Evolutionary conservation across 2,888 invertebrate species (phyloP), one percentile per base, ranked within the genome.

Genomic region (Ichneumon xanthorius): DNA sequence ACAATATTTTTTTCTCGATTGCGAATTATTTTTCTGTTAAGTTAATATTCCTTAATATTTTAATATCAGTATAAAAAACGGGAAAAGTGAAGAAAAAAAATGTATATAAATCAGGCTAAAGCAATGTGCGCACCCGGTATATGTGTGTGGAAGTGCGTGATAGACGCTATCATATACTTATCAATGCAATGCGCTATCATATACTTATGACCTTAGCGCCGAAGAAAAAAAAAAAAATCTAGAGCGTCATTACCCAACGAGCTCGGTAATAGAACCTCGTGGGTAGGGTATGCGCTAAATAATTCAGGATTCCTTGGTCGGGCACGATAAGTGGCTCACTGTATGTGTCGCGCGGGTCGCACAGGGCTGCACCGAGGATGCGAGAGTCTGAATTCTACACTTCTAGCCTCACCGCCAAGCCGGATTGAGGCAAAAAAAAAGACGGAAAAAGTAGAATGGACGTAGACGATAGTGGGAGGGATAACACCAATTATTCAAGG

Each of bases 191-290:
- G 9, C 11, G 58, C 58, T 58, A 58, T 58, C 58, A 14, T 58
- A 26, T 58, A 58, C 58, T 58, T 58, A 58, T 58, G 26, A 14
- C 58, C 58, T 26, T 26, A 58, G 58, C 33, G 53, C 63, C 63
- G 53, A 68, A 63, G 72, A 45, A 63, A 58, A 77, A 45, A 58
- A 77, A 45, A 65, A 70, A 61, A 26, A 58, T 40, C 48, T 68
- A 73, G 37, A 53, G 80, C 30, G 86, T 63, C 72, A 84, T 84
- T 82, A 86, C 83, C 80, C 70, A 79, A 78, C 85, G 87, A 88
- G 87, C 79, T 85, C 87, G 77, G 87, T 87, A 88, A 88, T 88
- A 87, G 86, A 84, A 86, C 81, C 87, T 88, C 84, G 84, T 83
- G 84, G 80, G 80, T 80, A 83, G 79, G 79, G 86, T 82, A 77